Percentiles rank a stretch among this genome's conserved stretches.
Evolutionary conservation across 2,113 vertebrate species (phyloP).

Genomic region (Prionailurus bengalensis): DNA sequence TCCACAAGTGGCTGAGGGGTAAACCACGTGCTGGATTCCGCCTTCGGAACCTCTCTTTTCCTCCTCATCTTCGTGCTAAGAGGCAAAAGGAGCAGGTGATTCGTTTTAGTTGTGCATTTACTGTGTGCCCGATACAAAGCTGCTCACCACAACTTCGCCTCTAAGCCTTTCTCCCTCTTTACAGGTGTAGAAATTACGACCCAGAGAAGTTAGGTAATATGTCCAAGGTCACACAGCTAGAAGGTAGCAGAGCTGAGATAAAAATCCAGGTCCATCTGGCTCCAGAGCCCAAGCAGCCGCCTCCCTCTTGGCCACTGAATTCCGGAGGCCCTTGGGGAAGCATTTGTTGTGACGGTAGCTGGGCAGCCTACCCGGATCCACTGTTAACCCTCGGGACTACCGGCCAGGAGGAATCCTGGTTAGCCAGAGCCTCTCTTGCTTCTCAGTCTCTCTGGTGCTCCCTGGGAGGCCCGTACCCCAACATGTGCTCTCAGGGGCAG

Average conservation of each 20-base stretch:
- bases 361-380: accelerated
- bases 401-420: not conserved
- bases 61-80: not conserved
- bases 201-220: not conserved
- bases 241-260: not conserved
- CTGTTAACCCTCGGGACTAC: not conserved
- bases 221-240: not conserved
- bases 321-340: not conserved
- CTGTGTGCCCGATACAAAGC: not conserved
- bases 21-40: no score
- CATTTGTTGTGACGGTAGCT: not conserved
- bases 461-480: not conserved
- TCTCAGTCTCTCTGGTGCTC: not conserved
- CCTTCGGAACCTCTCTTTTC: no score
- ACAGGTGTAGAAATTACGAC: not conserved
- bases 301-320: not conserved
- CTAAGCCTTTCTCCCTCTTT: not conserved
- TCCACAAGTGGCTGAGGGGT: not conserved
- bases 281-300: not conserved
- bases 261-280: not conserved
- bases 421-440: not conserved
- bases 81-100: not conserved
- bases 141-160: not conserved
- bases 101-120: not conserved
- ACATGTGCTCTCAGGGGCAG: not conserved